These are phyloP conservation scores for Pharmacophagus antenor DNA, from an alignment of 2,888 invertebrate species.

Conservation along the genomic window DNA sequence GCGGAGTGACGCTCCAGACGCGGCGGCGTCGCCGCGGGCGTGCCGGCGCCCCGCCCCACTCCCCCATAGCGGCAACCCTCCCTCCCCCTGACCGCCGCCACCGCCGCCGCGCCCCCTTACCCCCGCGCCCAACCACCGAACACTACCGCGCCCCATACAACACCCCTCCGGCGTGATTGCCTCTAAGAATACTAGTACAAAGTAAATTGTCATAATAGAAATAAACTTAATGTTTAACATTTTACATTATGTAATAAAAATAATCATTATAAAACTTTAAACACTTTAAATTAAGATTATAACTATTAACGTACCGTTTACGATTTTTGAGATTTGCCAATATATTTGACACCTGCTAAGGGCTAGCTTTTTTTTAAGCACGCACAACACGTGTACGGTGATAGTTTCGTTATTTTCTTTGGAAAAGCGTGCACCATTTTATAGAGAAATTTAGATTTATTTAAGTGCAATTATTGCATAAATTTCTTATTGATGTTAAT, in stretches of 20 bases:
- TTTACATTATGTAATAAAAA: neutral
- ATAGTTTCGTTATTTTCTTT: no score
- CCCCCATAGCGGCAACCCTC: constrained; percentile 33
- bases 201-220: neutral
- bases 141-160: constrained; percentile 27
- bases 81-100: constrained; percentile 36
- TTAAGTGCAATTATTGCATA: no score
- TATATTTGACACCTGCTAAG: no score
- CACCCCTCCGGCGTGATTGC: constrained; percentile 21
- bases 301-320: no score
- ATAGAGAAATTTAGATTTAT: no score
- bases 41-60: constrained; percentile 38
- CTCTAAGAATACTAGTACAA: neutral
- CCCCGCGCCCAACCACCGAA: constrained; percentile 34
- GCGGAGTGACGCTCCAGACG: constrained; percentile 49
- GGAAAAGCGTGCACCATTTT: no score
- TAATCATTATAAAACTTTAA: no score
- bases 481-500: no score
- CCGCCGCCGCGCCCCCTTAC: constrained; percentile 38
- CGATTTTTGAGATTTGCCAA: no score
- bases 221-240: neutral
- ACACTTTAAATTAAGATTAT: no score
- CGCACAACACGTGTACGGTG: no score
- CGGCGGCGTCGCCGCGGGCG: constrained; percentile 56
- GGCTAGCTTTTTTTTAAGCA: no score